These are phyloP conservation scores for Drosophila setifemur DNA, from an alignment of 1,140 invertebrate species.

Conservation along the genomic window DNA sequence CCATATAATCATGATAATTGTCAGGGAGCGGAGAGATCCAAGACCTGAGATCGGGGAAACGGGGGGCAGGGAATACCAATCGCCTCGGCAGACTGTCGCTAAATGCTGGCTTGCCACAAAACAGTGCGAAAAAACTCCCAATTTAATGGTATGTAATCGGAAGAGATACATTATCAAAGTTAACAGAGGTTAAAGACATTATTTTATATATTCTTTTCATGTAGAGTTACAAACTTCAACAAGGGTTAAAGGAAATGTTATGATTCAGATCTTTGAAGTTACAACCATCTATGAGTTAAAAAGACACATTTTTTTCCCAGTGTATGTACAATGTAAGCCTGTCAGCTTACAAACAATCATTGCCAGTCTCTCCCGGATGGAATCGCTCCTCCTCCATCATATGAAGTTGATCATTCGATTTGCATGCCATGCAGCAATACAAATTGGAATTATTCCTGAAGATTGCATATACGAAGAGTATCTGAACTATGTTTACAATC, in stretches of 20 bases:
- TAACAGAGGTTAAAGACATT: too few relatives aligned
- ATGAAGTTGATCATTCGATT: slow-evolving; percentile 6
- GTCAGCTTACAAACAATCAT: slow-evolving; percentile 44
- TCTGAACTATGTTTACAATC: slow-evolving; percentile 6
- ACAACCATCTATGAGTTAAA: too few relatives aligned
- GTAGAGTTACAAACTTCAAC: too few relatives aligned
- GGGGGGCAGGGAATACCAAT: slow-evolving; percentile 7
- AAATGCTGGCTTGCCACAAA: slow-evolving; percentile 26
- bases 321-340: slow-evolving; percentile 1
- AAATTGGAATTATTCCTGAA: slow-evolving; percentile 2
- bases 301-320: slow-evolving; percentile 1
- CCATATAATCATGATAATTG: slow-evolving; percentile 77
- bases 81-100: slow-evolving; percentile 43
- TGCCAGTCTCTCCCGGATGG: slow-evolving; percentile 44
- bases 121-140: slow-evolving; percentile 7
- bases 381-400: slow-evolving; percentile 20
- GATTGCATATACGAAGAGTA: neutral
- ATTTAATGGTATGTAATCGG: too few relatives aligned
- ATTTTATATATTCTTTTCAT: too few relatives aligned
- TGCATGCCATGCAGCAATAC: slow-evolving; percentile 19
- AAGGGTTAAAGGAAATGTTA: too few relatives aligned
- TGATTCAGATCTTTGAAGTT: too few relatives aligned
- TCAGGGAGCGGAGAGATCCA: slow-evolving; percentile 16
- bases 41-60: too few relatives aligned
- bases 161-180: too few relatives aligned